Base-by-base conservation (phyloP, 2,113 vertebrate genomes). In the Sander lucioperca region DNA sequence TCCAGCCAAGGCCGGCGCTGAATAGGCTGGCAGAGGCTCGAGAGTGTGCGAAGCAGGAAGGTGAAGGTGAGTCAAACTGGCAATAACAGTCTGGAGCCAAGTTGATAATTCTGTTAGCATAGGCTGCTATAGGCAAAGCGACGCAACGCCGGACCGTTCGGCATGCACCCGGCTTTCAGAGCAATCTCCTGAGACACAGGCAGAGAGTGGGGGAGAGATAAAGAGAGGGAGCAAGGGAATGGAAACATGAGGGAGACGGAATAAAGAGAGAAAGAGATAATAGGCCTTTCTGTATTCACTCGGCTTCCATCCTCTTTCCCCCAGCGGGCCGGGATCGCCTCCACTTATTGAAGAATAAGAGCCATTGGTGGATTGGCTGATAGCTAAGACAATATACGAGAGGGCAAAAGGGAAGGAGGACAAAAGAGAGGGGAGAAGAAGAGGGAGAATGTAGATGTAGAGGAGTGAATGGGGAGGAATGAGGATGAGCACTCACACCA, bases 221-320 rank as follows among this genome's bases (percentile, higher is more conserved):
- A 82, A 87, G 77, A 77, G 72, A 80, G 59, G 56, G 53, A 81
- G 81, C n/a, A 53, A 83, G 88, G 69, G 73, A 75, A 70, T 65
- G 77, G 78, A 87, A 91, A 88, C 81, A 84, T 78, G 59, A 84
- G 86, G 73, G 73, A 89, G 87, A 89, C 48, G 5, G 77, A 82
- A 88, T 85, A 86, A 84, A 90, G 91, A 86, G 79, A 88, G 80
- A 63, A 71, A 87, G 83, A 89, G 88, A 92, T 91, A 90, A 91
- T 91, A 92, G 87, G 86, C 71, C 73, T 83, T 82, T 93, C 82
- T 89, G 87, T 82, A 89, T 90, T 91, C 83, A 86, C 70, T 54
- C 6, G 43, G 84, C 84, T 87, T 85, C 81, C 79, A 84, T 71
- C 65, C 65, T 73, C 75, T 79, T 77, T 74, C 58, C 78, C 83